Base-by-base conservation (phyloP, 1,140 invertebrate genomes). In the Vollenhovia emeryi region DNA sequence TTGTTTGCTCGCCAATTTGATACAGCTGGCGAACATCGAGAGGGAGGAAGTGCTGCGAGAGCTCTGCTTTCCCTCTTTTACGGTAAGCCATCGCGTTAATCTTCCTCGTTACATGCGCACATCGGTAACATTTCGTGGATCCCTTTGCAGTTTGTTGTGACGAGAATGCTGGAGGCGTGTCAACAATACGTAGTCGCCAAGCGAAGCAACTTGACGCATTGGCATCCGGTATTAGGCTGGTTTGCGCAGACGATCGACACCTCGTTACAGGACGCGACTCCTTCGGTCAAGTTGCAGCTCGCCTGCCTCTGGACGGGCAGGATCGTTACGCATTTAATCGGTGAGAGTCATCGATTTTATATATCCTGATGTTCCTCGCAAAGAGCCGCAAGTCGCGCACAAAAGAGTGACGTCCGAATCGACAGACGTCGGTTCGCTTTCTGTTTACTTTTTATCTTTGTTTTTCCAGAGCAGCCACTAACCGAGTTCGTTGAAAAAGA, bases 211-310 rank as follows among this genome's bases (percentile, higher is more conserved):
- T 96, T 99, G 43, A 99, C 98, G 52, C 98, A 99, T 93, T 99
- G 99, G 98, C 99, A 99, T 95, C 98, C 99, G 21, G 96, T 99
- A 40, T 95, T 99, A 8, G 99, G 99, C n/a, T 99, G 99, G 98
- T 98, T 99, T 95, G 97, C 98, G 11, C 98, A 99, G 89, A 96
- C 96, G 11, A 96, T 98, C 60, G 98, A 99, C 93, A 95, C 95
- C 8, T 97, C 97, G n/a, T 95, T 98, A 45, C 97, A 98, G 90
- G 98, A 98, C 76, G 96, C 97, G 57, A 97, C 98, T 93, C 96
- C 96, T 0, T 96, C 97, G 89, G 97, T 99, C 0, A 97, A 98
- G 87, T 95, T 95, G 40, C 98, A 99, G 93, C 94, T 99, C 21
- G 97, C 97, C 74, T 95, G 97, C 82, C 94, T 99, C 18, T 99